Evolutionary conservation across 2,113 vertebrate genomes (phyloP), one percentile per base, ranked within the genome.

Genomic region (Rhadina sibilatrix): DNA sequence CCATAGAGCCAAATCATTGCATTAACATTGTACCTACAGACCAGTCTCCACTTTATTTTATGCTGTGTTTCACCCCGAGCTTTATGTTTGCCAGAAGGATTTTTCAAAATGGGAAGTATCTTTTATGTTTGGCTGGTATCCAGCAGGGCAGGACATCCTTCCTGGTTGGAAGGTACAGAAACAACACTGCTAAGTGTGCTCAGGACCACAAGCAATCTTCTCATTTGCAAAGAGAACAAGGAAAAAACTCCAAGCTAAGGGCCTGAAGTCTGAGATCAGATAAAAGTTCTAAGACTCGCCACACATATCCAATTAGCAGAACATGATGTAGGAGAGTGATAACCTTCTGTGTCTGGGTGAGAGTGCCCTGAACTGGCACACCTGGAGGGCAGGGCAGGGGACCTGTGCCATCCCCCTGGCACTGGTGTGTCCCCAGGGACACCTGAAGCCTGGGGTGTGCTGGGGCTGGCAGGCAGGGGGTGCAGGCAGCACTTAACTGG

Each of bases 381-480:
- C 10, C 19, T 76, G 46, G n/a, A 49, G 47, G 47, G 38, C n/a
- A 71, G 23, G 15, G 25, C 3, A n/a, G 31, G 17, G 47, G 12
- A 57, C 4, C 30, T 37, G 56, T 11, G 60, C 27, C 23, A 52
- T n/a, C 12, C 46, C 46, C 15, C 6, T 4, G 9, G 37, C 30
- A 47, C 35, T 30, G 42, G 14, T n/a, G 53, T 9, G 12, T 9
- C 50, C 38, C 46, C 42, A 63, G 61, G 16, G 42, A 27, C 38
- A 21, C 22, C 17, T 2, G 5, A 42, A 63, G 35, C 42, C 33
- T 15, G 17, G 9, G 2, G 0, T 2, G 4, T 56, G 42, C 38
- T 42, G 52, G 9, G 49, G 28, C 31, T 61, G 57, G 40, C 44
- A 82, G 50, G 59, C 19, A 54, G 30, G 17, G 9, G 12, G 2